Evolutionary conservation across 2,888 invertebrate species (phyloP), one percentile per base, ranked within the genome.

Genomic region (Coecobrya sp.): DNA sequence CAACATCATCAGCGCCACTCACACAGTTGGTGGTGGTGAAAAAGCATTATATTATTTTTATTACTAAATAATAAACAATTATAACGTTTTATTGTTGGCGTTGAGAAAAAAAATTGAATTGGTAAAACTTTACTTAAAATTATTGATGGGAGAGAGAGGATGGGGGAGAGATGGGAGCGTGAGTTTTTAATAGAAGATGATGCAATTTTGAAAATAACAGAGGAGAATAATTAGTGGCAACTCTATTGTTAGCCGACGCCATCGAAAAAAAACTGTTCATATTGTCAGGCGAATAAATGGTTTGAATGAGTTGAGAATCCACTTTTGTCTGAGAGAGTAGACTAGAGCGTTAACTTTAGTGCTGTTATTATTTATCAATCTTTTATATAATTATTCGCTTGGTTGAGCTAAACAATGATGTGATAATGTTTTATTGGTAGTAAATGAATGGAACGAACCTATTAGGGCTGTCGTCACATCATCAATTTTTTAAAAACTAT

Each of bases 401-500:
- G n/a, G 59, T 59, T 59, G 59, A 19, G 59, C 8, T 1, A 59
- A 59, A 19, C 19, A 59, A 59, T 59, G 22, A 59, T 59, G 59
- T 59, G 59, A 59, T 59, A 59, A 59, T 59, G 13, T 1, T 22
- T 7, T 59, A 59, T 22, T 19, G 59, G 13, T 59, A 2, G 22
- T n/a, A 59, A 70, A 70, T 70, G 70, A 70, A 36, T 70, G 70
- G 70, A 36, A 70, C 10, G 49, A 13, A 49, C 1, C 68, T 36
- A 36, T 70, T 70, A 8, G 36, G 13, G 36, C 7, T 36, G 36
- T 36, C 30, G 16, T 70, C 36, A 70, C 70, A 36, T 70, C 36
- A 70, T 70, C n/a, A 70, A 13, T 8, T 25, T 30, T 70, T 70
- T 30, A 36, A 36, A 36, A 36, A 36, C 2, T 36, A 19, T 49